Evolutionary conservation across 2,888 invertebrate genomes (phyloP).

Genomic region (Eupithecia centaureata): DNA sequence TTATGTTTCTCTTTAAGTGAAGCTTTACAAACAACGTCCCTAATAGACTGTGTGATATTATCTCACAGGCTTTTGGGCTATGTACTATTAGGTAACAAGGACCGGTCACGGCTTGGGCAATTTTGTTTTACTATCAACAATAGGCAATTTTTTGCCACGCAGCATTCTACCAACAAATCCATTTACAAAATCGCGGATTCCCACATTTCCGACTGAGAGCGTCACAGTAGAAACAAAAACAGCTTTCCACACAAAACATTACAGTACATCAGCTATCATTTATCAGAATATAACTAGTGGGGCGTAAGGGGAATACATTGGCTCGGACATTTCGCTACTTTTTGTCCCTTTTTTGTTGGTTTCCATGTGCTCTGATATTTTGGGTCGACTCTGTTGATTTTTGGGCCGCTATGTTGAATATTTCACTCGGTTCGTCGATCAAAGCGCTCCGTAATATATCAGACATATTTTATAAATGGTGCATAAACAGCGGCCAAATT

Average conservation of each 20-base stretch:
- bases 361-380: slow-evolving; percentile 38
- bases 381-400: slow-evolving; percentile 30
- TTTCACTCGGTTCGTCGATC: slow-evolving; percentile 27
- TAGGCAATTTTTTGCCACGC: slow-evolving; percentile 17
- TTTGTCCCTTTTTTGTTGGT: slow-evolving; percentile 48
- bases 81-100: not conserved
- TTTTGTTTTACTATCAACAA: not conserved
- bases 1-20: too few relatives aligned
- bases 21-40: too few relatives aligned
- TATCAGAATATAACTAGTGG: slow-evolving; percentile 80
- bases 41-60: too few relatives aligned
- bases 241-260: slow-evolving; percentile 51
- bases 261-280: slow-evolving; percentile 72
- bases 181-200: slow-evolving; percentile 30
- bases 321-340: slow-evolving; percentile 64
- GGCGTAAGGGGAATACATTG: slow-evolving; percentile 71
- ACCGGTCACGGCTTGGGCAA: not conserved
- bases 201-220: slow-evolving; percentile 29
- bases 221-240: slow-evolving; percentile 53
- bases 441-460: slow-evolving; percentile 24
- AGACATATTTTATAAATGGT: slow-evolving; percentile 14
- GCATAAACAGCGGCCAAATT: not conserved
- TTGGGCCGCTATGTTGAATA: slow-evolving; percentile 27
- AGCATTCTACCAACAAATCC: slow-evolving; percentile 13
- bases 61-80: not conserved